These are phyloP conservation scores for Tragelaphus strepsiceros DNA, from an alignment of 2,113 vertebrate species.

Conservation along the genomic window DNA sequence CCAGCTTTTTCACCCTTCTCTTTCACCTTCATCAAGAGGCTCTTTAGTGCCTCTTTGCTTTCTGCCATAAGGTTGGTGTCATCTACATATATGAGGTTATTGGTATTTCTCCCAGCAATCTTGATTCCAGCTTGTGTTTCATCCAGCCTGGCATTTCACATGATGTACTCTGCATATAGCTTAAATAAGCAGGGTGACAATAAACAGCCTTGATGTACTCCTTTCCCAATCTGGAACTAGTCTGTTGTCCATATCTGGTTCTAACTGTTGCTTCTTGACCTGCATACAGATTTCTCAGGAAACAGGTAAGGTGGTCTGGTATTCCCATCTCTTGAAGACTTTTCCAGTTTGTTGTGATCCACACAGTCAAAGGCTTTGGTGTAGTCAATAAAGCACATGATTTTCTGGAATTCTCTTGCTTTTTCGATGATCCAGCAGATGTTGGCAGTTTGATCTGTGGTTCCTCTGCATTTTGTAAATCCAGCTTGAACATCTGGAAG, in stretches of 20 bases:
- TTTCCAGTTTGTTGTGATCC: background rate
- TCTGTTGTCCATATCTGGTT: background rate
- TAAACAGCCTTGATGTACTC: background rate
- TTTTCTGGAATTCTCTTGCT: background rate
- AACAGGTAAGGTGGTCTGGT: background rate
- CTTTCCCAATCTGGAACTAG: background rate
- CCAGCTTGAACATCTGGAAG: background rate
- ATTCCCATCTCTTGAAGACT: background rate
- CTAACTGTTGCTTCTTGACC: background rate
- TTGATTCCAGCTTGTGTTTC: background rate
- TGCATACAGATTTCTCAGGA: background rate
- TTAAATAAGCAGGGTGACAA: background rate
- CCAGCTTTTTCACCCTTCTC: background rate
- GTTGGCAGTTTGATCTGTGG: background rate
- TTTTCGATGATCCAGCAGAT: background rate
- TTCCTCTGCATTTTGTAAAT: background rate
- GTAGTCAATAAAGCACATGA: background rate
- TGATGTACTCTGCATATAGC: background rate
- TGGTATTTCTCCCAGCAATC: background rate
- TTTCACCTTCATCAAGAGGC: background rate
- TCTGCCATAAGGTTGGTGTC: background rate
- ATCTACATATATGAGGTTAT: background rate
- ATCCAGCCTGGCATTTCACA: background rate
- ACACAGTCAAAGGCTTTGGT: background rate
- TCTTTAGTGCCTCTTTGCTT: background rate